Evolutionary conservation across 2,797 vertebrate species (phyloP), one percentile per base, ranked within the genome.

Genomic region (Echiichthys vipera): DNA sequence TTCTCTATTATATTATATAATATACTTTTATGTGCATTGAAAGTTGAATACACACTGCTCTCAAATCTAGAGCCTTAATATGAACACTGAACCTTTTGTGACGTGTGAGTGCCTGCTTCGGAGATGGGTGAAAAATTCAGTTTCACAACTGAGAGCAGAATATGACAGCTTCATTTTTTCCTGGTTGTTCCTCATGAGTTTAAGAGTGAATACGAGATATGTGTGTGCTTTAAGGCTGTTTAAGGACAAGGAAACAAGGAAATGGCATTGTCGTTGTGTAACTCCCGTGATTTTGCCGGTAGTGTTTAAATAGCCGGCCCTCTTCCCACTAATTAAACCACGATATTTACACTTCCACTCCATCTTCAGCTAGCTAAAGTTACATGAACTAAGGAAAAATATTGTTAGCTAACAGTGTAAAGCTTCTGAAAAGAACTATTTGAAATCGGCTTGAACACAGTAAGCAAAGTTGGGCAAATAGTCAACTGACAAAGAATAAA

Each of bases 1-100:
- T 7, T 42, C 39, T 42, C 39, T 18, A 18, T n/a, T n/a, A n/a
- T n/a, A n/a, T n/a, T n/a, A n/a, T 42, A 17, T 18, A 7, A 2
- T 9, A 18, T 42, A 42, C 39, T 42, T 39, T 17, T 80, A 24
- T 69, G 53, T 39, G 37, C 37, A 39, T 39, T 39, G 15, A 39
- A 63, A 67, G 45, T 59, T 40, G 36, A 59, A 40, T 50, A 58
- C 18, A 59, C 66, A 70, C 45, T 70, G 36, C 36, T 70, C n/a
- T 69, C n/a, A 59, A 70, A 59, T 40, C 9, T 24, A 42, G 45
- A 70, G 45, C n/a, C 46, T 42, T 10, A n/a, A 69, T 40, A 59
- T 34, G 66, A 46, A 42, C 66, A 59, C 55, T 59, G 34, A 59
- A 70, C 45, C 25, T 40, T 70, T n/a, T 59, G 45, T 39, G 3